Evolutionary conservation across 2,797 vertebrate species (phyloP).

Genomic region (Aselliscus stoliczkanus): DNA sequence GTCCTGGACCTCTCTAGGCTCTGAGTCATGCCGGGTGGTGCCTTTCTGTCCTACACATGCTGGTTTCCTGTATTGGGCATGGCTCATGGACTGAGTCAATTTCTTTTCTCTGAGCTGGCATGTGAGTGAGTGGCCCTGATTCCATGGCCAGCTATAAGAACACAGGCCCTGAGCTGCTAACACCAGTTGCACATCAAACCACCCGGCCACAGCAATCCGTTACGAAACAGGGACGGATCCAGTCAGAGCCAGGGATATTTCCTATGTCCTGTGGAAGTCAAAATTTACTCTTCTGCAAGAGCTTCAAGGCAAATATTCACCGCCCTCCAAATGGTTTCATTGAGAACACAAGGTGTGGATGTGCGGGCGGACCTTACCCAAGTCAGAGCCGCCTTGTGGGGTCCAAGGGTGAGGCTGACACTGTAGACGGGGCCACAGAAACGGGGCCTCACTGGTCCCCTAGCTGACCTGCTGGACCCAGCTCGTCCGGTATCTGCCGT

Average conservation of each 20-base stretch:
- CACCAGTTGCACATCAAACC: fast-evolving
- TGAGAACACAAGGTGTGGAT: fast-evolving
- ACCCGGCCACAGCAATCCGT: fast-evolving
- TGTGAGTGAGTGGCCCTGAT: fast-evolving
- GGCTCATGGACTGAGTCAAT: fast-evolving
- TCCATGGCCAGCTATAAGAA: not conserved
- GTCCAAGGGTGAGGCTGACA: not conserved
- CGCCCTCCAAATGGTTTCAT: not conserved
- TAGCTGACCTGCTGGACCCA: not conserved
- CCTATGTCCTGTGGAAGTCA: not conserved
- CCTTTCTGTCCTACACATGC: fast-evolving
- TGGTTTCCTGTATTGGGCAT: not conserved
- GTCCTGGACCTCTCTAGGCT: not conserved
- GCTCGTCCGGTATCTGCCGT: not conserved
- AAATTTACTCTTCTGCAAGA: not conserved
- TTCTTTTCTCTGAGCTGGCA: not conserved
- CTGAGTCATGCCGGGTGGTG: fast-evolving
- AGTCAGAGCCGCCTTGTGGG: fast-evolving
- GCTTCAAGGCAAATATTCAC: not conserved
- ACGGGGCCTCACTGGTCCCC: not conserved
- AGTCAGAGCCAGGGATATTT: not conserved
- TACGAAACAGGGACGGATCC: fast-evolving
- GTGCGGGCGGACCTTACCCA: fast-evolving
- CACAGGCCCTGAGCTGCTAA: too few relatives aligned
- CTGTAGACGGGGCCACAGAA: not conserved